These are phyloP conservation scores for Atherinosoma microstoma DNA, from an alignment of 2,797 vertebrate genomes.

Conservation along the genomic window DNA sequence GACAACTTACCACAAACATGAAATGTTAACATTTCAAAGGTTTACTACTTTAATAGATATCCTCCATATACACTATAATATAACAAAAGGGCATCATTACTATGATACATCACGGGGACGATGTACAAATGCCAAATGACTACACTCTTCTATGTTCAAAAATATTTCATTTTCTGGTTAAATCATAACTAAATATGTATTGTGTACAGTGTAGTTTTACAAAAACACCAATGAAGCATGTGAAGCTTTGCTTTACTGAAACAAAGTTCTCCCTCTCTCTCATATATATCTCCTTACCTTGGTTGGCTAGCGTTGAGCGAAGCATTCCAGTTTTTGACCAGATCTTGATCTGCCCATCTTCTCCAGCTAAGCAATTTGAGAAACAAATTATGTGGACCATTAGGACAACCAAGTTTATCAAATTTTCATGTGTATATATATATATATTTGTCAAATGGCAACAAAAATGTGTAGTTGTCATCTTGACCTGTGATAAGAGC, in stretches of 20 bases:
- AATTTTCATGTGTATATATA: neutral
- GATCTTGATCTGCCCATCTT: slow-evolving; percentile 98
- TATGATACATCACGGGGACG: no score
- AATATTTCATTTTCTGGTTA: slow-evolving; percentile 1
- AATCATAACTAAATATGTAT: no score
- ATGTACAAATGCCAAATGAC: no score
- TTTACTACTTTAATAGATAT: no score
- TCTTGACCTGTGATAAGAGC: slow-evolving; percentile 93
- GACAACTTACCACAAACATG: no score
- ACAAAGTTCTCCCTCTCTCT: neutral
- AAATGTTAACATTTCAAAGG: no score
- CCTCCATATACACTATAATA: no score
- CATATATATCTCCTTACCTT: slow-evolving; percentile 83
- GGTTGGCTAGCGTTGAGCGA: slow-evolving; percentile 92
- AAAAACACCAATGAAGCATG: neutral
- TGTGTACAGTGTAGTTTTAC: no score
- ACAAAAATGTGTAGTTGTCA: neutral
- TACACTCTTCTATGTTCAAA: neutral
- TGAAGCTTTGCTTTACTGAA: neutral
- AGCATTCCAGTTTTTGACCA: slow-evolving; percentile 99
- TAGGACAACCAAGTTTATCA: neutral
- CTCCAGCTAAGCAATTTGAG: slow-evolving; percentile 84
- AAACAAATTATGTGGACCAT: slow-evolving; percentile 19
- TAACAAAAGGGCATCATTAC: no score
- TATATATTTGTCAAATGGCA: slow-evolving; percentile 1